Evolutionary conservation across 2,888 invertebrate species (phyloP).

Genomic region (Mimachlamys varia): DNA sequence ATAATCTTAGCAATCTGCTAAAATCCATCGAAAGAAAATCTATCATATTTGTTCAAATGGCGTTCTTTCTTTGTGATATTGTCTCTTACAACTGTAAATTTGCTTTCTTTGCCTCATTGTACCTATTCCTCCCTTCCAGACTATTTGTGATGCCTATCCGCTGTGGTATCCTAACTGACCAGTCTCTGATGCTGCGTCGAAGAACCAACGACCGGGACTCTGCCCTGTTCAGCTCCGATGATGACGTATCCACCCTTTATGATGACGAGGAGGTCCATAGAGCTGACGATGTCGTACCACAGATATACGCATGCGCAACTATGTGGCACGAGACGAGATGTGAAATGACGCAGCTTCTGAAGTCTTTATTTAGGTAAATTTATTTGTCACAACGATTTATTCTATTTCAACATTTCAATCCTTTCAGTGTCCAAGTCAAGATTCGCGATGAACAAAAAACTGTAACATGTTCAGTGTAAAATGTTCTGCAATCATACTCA

Average conservation of each 20-base stretch:
- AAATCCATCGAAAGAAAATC: too few species aligned
- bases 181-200: conserved; percentile 95
- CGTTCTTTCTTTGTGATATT: too few species aligned
- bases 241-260: conserved; percentile 51
- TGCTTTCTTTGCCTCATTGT: too few species aligned
- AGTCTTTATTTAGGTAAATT: conserved; percentile 78
- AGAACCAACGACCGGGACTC: conserved; percentile 90
- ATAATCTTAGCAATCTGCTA: too few species aligned
- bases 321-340: conserved; percentile 80
- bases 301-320: conserved; percentile 80
- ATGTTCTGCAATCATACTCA: background rate
- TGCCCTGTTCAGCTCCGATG: conserved; percentile 54
- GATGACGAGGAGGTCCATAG: conserved; percentile 58
- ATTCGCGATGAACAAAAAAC: background rate
- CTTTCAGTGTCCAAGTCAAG: background rate
- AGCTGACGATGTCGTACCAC: conserved; percentile 69
- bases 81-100: too few species aligned
- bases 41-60: too few species aligned
- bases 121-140: conserved; percentile 67
- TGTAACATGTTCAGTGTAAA: too few species aligned
- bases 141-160: conserved; percentile 97
- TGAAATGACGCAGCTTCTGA: conserved; percentile 79
- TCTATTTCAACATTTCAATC: too few species aligned
- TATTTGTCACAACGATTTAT: background rate
- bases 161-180: conserved; percentile 94